Base-by-base conservation (phyloP, 1,140 invertebrate species). In the Drepana arcuata region DNA sequence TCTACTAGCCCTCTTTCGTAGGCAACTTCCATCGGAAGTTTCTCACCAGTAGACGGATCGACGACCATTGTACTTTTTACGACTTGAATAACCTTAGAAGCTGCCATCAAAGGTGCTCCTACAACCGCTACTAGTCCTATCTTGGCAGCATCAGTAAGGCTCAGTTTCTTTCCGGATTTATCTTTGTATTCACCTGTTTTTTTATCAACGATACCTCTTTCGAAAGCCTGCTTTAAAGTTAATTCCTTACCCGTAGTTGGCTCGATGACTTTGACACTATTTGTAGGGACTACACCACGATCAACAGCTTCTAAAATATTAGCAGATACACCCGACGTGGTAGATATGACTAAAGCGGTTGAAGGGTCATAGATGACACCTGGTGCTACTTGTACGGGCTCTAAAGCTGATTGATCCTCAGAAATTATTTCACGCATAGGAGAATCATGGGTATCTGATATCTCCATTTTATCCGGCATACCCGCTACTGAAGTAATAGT, bases 1-100 rank as follows among this genome's bases (percentile, higher is more conserved):
- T 92, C 89, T n/a, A 92, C 89, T 14, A 95, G 77, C 1, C 93
- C 93, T 40, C 90, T 83, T 72, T 93, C 88, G 25, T 94, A 86
- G 14, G 94, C 94, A 23, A 93, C 90, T 75, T 94, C 89, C 52
- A 92, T 86, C 1, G 91, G 88, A 21, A 94, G 77, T 62, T 90
- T 88, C 63, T 91, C 87, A 7, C 92, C 92, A 7, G 92, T 93
- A 39, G 86, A 85, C 4, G 93, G 93, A 84, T 95, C 93, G 33
- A 88, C 83, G 9, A 95, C 87, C 84, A 92, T 89, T 13, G 85
- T 84, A 47, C 48, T 84, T 48, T 59, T 74, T 14, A 84, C 75
- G 4, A 83, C 60, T 58, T 84, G 79, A 41, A 84, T 81, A 1
- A 88, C 80, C 68, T 86, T 88, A 11, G 88, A 86, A 2, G 89